phyloP scores from a whole-genome alignment of 2,797 vertebrate genomes.

The Ctenopoma multispine region DNA sequence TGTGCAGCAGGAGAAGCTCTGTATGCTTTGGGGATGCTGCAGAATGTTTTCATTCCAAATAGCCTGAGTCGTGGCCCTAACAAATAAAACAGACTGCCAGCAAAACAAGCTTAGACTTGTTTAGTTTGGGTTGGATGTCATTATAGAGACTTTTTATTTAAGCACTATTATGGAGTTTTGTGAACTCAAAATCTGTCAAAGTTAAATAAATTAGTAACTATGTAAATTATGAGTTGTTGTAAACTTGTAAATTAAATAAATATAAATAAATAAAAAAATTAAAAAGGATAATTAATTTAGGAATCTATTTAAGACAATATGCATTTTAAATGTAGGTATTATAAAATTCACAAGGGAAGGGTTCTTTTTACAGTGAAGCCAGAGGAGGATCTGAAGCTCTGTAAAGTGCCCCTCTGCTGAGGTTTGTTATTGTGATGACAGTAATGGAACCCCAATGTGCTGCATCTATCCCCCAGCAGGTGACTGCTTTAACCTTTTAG shows the following conservation, averaged over 20 bases:
- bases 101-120: neutral
- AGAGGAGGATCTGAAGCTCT: conserved; percentile 28
- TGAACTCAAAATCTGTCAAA: too few relatives aligned
- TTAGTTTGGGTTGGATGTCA: too few relatives aligned
- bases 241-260: neutral
- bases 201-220: too few relatives aligned
- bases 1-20: too few relatives aligned
- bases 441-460: conserved; percentile 54
- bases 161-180: too few relatives aligned
- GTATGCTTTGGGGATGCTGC: too few relatives aligned
- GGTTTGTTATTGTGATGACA: conserved; percentile 54
- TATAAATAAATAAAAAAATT: neutral
- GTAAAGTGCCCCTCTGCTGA: conserved; percentile 44
- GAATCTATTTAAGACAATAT: neutral
- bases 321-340: neutral
- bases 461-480: conserved; percentile 59
- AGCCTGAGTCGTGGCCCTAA: neutral
- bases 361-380: neutral
- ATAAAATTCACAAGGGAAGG: too few relatives aligned
- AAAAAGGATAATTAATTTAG: neutral
- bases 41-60: too few relatives aligned
- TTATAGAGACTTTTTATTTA: too few relatives aligned
- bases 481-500: conserved; percentile 64
- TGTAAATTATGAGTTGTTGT: neutral
- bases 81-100: neutral